A percentile compares a stretch with the other conserved stretches of the same genome.
Conservation (phyloP, 2,888 invertebrate genomes). For the Syritta pipiens region DNA sequence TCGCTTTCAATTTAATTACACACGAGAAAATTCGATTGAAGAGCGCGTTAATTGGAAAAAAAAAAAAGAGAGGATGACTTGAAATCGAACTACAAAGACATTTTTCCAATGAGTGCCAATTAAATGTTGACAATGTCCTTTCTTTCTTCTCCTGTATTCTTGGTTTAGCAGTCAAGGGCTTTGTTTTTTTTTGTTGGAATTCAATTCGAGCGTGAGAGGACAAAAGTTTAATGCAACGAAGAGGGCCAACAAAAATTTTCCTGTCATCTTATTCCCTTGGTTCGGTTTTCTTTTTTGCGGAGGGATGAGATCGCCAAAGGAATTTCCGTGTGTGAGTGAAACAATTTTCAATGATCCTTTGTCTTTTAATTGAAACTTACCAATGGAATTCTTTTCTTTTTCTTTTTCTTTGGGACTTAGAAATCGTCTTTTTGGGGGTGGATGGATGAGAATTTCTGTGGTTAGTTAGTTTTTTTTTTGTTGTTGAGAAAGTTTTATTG, state of each 20-base stretch:
- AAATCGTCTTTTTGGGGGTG: too few relatives aligned
- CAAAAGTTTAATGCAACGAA: constrained; percentile 1
- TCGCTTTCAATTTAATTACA: constrained; percentile 37
- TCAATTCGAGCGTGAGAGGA: constrained; percentile 20
- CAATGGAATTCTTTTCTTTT: constrained; percentile 26
- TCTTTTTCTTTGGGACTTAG: too few relatives aligned
- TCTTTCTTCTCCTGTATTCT: not conserved
- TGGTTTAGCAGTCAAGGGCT: constrained; percentile 13
- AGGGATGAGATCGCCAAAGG: not conserved
- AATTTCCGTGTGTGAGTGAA: constrained; percentile 18
- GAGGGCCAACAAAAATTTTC: constrained; percentile 1
- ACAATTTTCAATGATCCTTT: constrained; percentile 17
- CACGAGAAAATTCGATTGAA: constrained; percentile 34
- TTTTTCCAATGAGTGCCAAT: constrained; percentile 51
- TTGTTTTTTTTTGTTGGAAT: too few relatives aligned
- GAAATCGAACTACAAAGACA: constrained; percentile 51
- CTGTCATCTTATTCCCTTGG: too few relatives aligned
- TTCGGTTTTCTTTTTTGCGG: not conserved
- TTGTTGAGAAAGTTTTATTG: too few relatives aligned
- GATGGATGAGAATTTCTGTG: too few relatives aligned
- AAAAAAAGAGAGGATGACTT: constrained; percentile 21
- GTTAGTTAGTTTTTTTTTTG: too few relatives aligned
- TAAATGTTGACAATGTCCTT: constrained; percentile 39
- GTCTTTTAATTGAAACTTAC: constrained; percentile 42
- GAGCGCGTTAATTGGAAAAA: constrained; percentile 35